These are phyloP conservation scores for Planococcus citri DNA, from an alignment of 1,140 invertebrate genomes.

Conservation along the genomic window DNA sequence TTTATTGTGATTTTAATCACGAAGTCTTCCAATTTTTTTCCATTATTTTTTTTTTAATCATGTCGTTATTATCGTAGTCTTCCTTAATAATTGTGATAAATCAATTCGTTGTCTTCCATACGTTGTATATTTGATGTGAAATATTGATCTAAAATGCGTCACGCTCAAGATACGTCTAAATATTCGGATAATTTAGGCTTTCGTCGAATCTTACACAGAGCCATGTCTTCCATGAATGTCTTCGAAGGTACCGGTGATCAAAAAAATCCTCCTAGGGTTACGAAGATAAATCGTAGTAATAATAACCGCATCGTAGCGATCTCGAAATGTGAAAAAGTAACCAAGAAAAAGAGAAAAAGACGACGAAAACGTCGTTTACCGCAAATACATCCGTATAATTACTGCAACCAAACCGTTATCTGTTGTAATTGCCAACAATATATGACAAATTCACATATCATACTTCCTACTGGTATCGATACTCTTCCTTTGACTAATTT, in stretches of 20 bases:
- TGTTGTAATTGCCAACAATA: conserved; percentile 3
- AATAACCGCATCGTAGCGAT: not conserved
- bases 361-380: not conserved
- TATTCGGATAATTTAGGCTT: not conserved
- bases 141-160: not conserved
- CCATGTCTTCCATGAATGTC: not conserved
- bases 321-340: not conserved
- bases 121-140: no score
- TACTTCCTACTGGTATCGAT: not conserved
- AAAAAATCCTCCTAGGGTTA: not conserved
- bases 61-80: not conserved
- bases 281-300: not conserved
- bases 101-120: not conserved
- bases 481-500: not conserved
- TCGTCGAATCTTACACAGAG: not conserved
- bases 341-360: not conserved
- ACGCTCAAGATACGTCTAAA: not conserved
- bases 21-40: not conserved
- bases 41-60: no score
- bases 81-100: not conserved
- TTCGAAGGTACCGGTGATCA: not conserved
- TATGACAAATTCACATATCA: not conserved
- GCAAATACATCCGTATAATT: not conserved
- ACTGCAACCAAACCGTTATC: not conserved
- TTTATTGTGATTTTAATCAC: not conserved